A percentile compares a stretch with the other conserved stretches of the same genome.
These are phyloP conservation scores for Hermetia illucens DNA, from an alignment of 1,140 invertebrate species.

Conservation along the genomic window DNA sequence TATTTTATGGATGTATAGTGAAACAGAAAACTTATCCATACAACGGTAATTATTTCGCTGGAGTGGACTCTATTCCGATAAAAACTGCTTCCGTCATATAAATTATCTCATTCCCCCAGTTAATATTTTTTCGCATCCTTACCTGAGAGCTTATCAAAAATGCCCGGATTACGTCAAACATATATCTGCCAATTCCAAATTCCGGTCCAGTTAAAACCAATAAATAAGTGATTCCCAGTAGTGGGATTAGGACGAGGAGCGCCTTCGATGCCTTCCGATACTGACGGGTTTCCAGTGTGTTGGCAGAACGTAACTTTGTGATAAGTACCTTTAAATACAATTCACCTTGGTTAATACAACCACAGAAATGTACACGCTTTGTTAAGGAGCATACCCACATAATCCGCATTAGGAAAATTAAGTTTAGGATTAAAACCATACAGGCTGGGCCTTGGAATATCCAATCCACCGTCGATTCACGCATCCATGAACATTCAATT, in stretches of 20 bases:
- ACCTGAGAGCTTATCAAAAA: conserved; percentile 72
- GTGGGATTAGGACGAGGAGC: conserved; percentile 69
- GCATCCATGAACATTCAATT: conserved; percentile 54
- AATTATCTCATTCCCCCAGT: no score
- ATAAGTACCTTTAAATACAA: conserved; percentile 56
- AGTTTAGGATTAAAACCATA: conserved; percentile 59
- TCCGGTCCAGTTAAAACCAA: conserved; percentile 62
- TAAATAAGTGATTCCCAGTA: conserved; percentile 78
- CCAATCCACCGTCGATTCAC: conserved; percentile 59
- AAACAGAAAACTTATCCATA: no score
- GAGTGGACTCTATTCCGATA: no score
- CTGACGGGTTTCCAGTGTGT: conserved; percentile 73
- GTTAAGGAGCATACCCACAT: conserved; percentile 91
- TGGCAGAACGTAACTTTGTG: conserved; percentile 77
- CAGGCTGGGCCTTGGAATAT: conserved; percentile 63
- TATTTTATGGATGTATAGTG: no score
- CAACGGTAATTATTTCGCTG: no score
- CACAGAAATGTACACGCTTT: background rate
- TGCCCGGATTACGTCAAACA: conserved; percentile 55
- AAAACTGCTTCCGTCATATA: no score
- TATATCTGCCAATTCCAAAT: conserved; percentile 43
- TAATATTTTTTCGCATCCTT: no score
- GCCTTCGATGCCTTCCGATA: conserved; percentile 81
- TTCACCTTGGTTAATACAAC: background rate
- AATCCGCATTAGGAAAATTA: conserved; percentile 76